Conservation (phyloP, 1,140 invertebrate species). For the Propsilocerus akamusi region DNA sequence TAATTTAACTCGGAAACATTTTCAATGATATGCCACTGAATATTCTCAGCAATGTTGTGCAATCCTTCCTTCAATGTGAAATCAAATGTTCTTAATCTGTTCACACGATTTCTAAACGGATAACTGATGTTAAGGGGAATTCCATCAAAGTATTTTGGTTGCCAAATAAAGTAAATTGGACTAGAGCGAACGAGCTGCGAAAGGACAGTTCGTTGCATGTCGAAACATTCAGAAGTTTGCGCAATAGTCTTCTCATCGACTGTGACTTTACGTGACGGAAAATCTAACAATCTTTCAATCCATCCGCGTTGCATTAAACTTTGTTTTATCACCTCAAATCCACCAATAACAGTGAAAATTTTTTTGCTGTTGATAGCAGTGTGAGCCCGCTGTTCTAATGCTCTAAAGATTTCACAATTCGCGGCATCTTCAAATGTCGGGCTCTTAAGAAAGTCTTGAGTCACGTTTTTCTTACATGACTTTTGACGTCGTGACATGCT, state of each 20-base stretch:
- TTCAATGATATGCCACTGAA: constrained; percentile 36
- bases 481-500: no score
- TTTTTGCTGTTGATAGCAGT: constrained; percentile 16
- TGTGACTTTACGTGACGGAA: constrained; percentile 12
- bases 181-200: constrained; percentile 36
- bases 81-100: constrained; percentile 26
- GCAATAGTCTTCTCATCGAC: constrained; percentile 14
- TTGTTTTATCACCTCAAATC: constrained; percentile 24
- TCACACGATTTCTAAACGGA: constrained; percentile 31
- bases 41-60: constrained; percentile 32
- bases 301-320: constrained; percentile 34
- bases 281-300: constrained; percentile 32
- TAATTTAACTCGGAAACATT: constrained; percentile 31
- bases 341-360: constrained; percentile 24
- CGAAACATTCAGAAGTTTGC: constrained; percentile 20
- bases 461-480: no score
- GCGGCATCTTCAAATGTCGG: not conserved
- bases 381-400: constrained; percentile 15
- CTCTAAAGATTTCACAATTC: constrained; percentile 6
- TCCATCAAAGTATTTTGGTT: constrained; percentile 21
- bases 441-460: not conserved
- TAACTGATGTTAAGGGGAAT: constrained; percentile 22
- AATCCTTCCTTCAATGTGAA: constrained; percentile 41
- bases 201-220: constrained; percentile 24
- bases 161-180: constrained; percentile 37